These are phyloP conservation scores for Arremon aurantiirostris DNA, from an alignment of 2,797 vertebrate genomes.

Conservation along the genomic window DNA sequence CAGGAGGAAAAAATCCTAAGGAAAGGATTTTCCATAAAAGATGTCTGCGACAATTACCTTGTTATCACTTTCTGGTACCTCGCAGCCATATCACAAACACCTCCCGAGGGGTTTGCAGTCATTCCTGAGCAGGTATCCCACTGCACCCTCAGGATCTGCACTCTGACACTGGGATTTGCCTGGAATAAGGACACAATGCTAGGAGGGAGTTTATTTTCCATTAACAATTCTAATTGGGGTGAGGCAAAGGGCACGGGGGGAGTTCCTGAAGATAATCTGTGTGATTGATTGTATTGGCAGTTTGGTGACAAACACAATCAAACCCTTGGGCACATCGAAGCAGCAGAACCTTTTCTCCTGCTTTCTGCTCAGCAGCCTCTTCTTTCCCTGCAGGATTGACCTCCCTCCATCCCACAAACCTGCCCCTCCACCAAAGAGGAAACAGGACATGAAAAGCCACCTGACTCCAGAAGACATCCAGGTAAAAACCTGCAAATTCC, in stretches of 20 bases:
- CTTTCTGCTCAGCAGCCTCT: not conserved
- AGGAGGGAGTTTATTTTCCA: not conserved
- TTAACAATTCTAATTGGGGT: not conserved
- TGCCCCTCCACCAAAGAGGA: conserved; percentile 83
- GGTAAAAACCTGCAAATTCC: conserved; percentile 66
- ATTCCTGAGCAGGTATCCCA: not conserved
- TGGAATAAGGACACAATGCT: not conserved
- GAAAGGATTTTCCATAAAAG: too few species aligned
- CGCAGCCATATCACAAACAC: not conserved
- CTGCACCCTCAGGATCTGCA: not conserved
- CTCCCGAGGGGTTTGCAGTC: not conserved
- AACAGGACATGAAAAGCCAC: conserved; percentile 84
- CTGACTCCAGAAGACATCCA: conserved; percentile 87
- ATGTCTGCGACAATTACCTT: too few species aligned
- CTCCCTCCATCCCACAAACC: conserved; percentile 85
- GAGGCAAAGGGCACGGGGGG: not conserved
- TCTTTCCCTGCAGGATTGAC: conserved; percentile 78
- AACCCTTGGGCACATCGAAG: not conserved
- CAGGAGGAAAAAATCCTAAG: too few species aligned
- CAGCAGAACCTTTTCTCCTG: not conserved
- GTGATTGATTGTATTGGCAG: not conserved
- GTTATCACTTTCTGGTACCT: too few species aligned
- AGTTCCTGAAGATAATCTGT: not conserved
- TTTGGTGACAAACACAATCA: not conserved
- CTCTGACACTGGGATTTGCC: not conserved